A percentile compares a stretch with the other conserved stretches of the same genome.
These are phyloP conservation scores for Streptopelia turtur DNA, from an alignment of 2,797 vertebrate genomes.

Conservation along the genomic window DNA sequence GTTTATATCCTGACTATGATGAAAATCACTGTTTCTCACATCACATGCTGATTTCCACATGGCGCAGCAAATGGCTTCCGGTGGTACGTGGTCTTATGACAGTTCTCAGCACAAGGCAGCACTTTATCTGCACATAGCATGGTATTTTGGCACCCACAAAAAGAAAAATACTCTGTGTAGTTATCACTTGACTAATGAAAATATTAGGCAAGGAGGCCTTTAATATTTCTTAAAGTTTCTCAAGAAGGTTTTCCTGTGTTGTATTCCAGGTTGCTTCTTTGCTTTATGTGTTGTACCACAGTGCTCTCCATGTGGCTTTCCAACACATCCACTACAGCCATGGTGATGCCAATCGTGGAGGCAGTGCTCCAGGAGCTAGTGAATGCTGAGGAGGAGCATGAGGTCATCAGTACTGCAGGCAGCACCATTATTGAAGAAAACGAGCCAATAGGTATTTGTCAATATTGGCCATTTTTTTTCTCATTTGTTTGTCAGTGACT, in stretches of 20 bases:
- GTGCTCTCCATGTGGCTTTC: slow-evolving; percentile 99
- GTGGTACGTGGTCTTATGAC: background rate
- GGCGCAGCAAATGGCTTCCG: background rate
- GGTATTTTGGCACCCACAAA: background rate
- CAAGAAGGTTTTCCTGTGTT: background rate
- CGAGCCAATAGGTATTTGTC: slow-evolving; percentile 73
- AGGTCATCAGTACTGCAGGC: slow-evolving; percentile 63
- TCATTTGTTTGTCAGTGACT: background rate
- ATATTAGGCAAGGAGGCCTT: background rate
- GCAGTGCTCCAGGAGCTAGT: slow-evolving; percentile 96
- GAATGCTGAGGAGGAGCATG: slow-evolving; percentile 83
- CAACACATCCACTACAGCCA: slow-evolving; percentile 97
- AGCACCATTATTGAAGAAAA: slow-evolving; percentile 62
- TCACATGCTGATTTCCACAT: background rate
- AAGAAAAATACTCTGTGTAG: background rate
- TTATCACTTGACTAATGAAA: background rate
- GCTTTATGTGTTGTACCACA: slow-evolving; percentile 97
- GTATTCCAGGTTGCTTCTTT: slow-evolving; percentile 89
- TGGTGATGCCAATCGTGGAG: slow-evolving; percentile 99
- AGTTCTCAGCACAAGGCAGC: background rate
- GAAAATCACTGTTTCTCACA: background rate
- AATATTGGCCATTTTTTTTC: background rate
- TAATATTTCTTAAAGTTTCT: background rate
- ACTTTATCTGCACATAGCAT: background rate
- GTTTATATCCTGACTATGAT: background rate